phyloP scores from a whole-genome alignment of 64 coral and sea anemone genomes.

The Montipora sp. region DNA sequence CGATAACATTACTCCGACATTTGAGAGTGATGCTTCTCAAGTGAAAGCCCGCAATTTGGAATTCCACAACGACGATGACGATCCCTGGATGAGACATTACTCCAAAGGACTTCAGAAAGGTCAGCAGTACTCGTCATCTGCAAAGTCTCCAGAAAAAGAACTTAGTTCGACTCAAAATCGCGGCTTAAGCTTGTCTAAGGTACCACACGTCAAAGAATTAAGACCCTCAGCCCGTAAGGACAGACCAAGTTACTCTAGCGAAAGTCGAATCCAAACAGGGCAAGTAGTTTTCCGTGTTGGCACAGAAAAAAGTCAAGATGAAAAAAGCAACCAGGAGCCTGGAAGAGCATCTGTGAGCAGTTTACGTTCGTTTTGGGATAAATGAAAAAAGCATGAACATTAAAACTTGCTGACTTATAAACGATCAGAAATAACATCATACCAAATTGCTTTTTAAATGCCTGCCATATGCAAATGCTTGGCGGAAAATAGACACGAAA shows the following conservation, averaged over 20 bases:
- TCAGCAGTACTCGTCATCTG: neutral
- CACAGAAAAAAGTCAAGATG: conserved; percentile 1
- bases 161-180: neutral
- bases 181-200: conserved; percentile 20
- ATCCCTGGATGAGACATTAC: conserved; percentile 52
- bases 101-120: conserved; percentile 37
- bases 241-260: conserved; percentile 16
- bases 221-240: neutral
- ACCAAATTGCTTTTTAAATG: neutral
- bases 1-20: neutral
- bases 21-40: neutral
- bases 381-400: neutral
- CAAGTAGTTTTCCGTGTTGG: neutral
- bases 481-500: neutral
- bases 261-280: neutral
- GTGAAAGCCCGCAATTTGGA: neutral
- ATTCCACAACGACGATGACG: neutral
- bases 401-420: no score
- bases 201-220: conserved; percentile 31
- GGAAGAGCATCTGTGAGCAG: neutral
- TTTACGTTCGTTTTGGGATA: conserved; percentile 39
- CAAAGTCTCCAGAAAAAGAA: conserved; percentile 12
- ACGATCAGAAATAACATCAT: neutral
- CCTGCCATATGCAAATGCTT: neutral
- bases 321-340: neutral